Conservation (phyloP, 2,113 vertebrate genomes). For the Ovis canadensis region DNA sequence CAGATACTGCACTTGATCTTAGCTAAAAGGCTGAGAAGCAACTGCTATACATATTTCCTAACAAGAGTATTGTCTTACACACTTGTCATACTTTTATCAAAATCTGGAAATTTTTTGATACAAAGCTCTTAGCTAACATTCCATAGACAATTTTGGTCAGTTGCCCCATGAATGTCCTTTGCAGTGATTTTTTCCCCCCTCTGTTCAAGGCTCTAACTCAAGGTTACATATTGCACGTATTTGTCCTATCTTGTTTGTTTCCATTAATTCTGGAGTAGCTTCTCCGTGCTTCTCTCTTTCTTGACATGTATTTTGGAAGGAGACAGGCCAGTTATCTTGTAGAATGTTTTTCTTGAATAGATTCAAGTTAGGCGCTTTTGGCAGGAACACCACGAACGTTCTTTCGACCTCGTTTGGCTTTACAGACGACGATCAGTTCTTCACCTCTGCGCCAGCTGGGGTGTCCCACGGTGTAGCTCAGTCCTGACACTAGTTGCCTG, state of each 20-base stretch:
- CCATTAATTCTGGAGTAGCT: not conserved
- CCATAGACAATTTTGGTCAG: not conserved
- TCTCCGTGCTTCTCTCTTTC: not conserved
- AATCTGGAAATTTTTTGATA: not conserved
- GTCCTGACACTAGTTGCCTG: not conserved
- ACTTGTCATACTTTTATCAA: not conserved
- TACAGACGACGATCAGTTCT: not conserved
- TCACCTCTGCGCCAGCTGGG: not conserved
- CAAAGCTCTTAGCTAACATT: not conserved
- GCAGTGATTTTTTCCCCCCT: not conserved
- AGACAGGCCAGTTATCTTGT: not conserved
- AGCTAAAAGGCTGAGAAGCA: not conserved
- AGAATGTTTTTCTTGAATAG: not conserved
- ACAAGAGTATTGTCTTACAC: not conserved
- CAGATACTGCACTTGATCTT: not conserved
- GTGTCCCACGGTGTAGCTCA: not conserved
- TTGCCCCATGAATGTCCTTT: not conserved
- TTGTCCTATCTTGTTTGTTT: not conserved
- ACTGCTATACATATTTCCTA: not conserved
- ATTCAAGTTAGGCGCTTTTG: not conserved
- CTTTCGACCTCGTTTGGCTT: not conserved
- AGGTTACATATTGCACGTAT: accelerated
- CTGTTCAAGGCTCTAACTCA: not conserved
- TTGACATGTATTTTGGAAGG: not conserved
- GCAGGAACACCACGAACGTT: not conserved